Evolutionary conservation across 2,113 vertebrate species (phyloP).

Genomic region (Suricata suricatta): DNA sequence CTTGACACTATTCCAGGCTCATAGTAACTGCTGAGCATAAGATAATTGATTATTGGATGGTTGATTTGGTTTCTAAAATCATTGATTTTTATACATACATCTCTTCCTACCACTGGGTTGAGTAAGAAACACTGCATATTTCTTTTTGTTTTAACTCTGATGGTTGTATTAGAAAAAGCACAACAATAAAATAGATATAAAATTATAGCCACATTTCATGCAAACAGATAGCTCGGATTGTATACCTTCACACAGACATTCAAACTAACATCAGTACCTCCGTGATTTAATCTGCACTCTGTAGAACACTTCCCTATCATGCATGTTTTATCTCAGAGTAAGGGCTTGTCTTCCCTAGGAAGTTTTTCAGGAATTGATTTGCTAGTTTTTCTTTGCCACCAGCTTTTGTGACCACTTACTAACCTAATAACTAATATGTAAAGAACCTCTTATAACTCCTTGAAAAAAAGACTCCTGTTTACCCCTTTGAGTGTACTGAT

Average conservation of each 20-base stretch:
- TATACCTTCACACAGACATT: background rate
- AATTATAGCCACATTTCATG: background rate
- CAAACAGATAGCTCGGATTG: background rate
- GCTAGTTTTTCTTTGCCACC: background rate
- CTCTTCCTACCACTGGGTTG: background rate
- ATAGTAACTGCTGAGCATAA: background rate
- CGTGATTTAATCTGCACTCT: background rate
- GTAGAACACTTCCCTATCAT: background rate
- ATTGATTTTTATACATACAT: background rate
- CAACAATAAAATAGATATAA: background rate
- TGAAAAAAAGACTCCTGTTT: background rate
- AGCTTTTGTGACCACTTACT: background rate
- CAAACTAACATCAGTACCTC: background rate
- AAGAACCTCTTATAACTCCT: background rate
- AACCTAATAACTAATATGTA: background rate
- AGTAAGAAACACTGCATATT: background rate
- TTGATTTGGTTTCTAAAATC: background rate
- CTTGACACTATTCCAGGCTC: background rate
- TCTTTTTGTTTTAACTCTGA: background rate
- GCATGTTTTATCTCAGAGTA: background rate
- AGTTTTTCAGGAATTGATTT: background rate
- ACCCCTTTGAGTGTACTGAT: background rate
- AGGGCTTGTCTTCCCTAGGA: background rate
- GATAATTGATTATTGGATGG: background rate
- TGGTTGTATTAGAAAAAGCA: background rate